Base-by-base conservation (phyloP, 2,113 vertebrate species). In the Phycodurus eques region DNA sequence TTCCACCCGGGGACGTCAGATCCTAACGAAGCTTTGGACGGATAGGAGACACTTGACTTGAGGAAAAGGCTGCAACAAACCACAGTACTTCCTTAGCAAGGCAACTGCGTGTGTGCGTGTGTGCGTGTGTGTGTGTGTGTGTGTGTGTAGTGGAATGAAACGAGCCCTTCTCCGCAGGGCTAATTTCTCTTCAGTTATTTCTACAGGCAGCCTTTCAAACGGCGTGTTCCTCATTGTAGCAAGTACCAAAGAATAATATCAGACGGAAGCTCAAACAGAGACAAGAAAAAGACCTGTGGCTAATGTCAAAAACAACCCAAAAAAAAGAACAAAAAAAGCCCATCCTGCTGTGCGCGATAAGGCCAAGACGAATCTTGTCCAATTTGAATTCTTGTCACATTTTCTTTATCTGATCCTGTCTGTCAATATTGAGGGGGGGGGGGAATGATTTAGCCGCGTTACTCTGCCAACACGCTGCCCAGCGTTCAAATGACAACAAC, bases 241-340 rank as follows among this genome's bases (percentile, higher is more conserved):
- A n/a, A 62, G 19, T 46, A 70, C 42, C 46, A 68, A 70, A 70
- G 73, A 54, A 39, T 43, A 67, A 60, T 13, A 72, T 77, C 70
- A 79, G 61, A 72, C 42, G 46, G 60, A 75, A 54, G 17, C 42
- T 64, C 66, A 63, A 68, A 76, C 75, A 71, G 74, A 77, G 65
- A 71, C 46, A 43, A 75, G 43, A 73, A 53, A 73, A 66, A 77
- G 64, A 85, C 76, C 72, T 82, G 79, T 72, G 63, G 75, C 72
- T 80, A 73, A 61, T 60, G 42, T 46, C 27, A 57, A 71, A 75
- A 71, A 65, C 5, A 20, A 35, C 27, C 39, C 11, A 20, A 68
- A 53, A 44, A 59, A 62, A 61, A 31, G 10, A 51, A 31, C 2
- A 59, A 59, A 13, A 59, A 61, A 35, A 61, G 31, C 14, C 4